Base-by-base conservation (phyloP, 1,140 invertebrate genomes). In the Popillia japonica region DNA sequence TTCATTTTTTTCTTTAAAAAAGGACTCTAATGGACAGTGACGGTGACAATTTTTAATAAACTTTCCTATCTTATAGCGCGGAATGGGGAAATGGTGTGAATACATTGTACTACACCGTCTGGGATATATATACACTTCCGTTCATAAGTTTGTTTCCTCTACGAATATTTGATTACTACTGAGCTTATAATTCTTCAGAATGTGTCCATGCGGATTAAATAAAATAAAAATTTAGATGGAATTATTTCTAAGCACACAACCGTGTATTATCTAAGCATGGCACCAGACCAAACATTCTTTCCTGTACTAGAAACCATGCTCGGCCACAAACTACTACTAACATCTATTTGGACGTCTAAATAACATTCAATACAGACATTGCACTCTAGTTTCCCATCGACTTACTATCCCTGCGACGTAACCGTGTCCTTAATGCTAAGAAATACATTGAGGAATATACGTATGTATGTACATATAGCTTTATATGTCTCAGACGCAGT, bases 371-470 rank as follows among this genome's bases (percentile, higher is more conserved):
- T 34, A 34, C 27, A 34, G 2, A 17, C 44, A 48, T 14, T 2
- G n/a, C n/a, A 48, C 44, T 48, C 6, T 48, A 14, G 2, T 10
- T 10, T 48, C 44, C 44, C 44, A 48, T 48, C 44, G 44, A 10
- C 44, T 48, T 48, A 34, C 1, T 34, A 34, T 34, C 27, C 27
- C 4, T 34, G 27, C 27, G 4, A 34, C 27, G 27, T 55, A 17
- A 17, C 14, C 48, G 14, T 55, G n/a, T 55, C 14, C 27, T 68
- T 68, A 68, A 68, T 2, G 61, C 20, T 68, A 68, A 23, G 6
- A 68, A 68, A 68, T 68, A 68, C 61, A 68, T 68, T 68, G 22
- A 68, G 61, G 22, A 34, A 68, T 68, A 68, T 7, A 64, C 3
- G 6, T 64, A 64, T 64, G 23, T 64, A 68, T 20, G 14, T 64